Evolutionary conservation across 2,797 vertebrate species (phyloP).

Genomic region (Arrhamphus sclerolepis): DNA sequence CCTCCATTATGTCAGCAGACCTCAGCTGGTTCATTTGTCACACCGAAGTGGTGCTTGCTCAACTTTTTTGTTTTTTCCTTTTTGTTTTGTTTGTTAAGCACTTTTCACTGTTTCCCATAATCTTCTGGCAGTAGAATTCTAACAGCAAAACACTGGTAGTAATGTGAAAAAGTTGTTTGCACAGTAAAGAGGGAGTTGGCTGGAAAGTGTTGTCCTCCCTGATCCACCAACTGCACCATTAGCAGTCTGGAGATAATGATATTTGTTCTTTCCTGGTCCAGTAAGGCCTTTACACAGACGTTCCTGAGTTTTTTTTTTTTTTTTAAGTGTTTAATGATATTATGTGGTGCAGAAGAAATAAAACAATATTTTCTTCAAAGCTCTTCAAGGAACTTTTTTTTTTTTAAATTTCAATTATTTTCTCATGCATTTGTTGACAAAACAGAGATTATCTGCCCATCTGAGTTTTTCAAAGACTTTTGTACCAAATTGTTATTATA

Average conservation of each 20-base stretch:
- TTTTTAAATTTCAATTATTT: no score
- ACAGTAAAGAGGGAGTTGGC: slow-evolving; percentile 56
- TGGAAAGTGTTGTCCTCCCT: slow-evolving; percentile 32
- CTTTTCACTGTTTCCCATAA: slow-evolving; percentile 47
- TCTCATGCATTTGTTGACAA: no score
- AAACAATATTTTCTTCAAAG: no score
- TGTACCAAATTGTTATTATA: no score
- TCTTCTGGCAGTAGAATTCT: slow-evolving; percentile 45
- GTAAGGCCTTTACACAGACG: slow-evolving; percentile 14
- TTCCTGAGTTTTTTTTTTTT: no score
- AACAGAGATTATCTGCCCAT: no score
- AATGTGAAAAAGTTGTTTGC: slow-evolving; percentile 65
- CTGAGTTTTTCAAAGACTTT: no score
- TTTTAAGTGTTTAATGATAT: no score
- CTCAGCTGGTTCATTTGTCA: slow-evolving; percentile 66
- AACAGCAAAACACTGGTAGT: slow-evolving; percentile 50
- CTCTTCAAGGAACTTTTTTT: no score
- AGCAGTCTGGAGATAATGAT: slow-evolving; percentile 60
- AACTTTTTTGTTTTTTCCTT: slow-evolving; percentile 65
- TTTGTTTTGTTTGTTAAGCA: slow-evolving; percentile 54
- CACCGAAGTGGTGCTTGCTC: slow-evolving; percentile 52
- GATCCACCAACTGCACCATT: slow-evolving; percentile 73
- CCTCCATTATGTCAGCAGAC: slow-evolving; percentile 41
- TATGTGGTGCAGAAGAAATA: no score
- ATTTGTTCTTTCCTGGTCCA: slow-evolving; percentile 41